These are phyloP conservation scores for Papilio elwesi DNA, from an alignment of 2,888 invertebrate species.

Conservation along the genomic window DNA sequence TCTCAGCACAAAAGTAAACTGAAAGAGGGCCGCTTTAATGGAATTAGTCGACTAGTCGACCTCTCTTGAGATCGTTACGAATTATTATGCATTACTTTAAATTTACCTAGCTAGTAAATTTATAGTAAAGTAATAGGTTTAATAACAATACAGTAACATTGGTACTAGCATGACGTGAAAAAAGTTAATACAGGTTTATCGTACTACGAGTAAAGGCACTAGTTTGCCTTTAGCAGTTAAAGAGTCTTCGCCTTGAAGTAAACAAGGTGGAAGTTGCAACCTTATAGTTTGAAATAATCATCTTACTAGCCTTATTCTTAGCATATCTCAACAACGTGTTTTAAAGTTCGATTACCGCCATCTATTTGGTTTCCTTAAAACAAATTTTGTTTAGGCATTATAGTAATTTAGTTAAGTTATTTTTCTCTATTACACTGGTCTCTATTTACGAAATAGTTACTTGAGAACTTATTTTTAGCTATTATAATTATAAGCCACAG, in stretches of 20 bases:
- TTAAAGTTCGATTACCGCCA: not conserved
- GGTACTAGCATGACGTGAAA: not conserved
- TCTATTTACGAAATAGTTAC: not conserved
- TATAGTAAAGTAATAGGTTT: not conserved
- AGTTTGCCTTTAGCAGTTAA: too few species aligned
- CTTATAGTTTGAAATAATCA: too few species aligned
- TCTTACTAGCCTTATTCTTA: too few species aligned
- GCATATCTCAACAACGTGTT: not conserved
- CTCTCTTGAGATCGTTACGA: conserved; percentile 8
- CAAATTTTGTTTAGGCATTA: not conserved
- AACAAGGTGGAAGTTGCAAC: too few species aligned
- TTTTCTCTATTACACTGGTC: too few species aligned
- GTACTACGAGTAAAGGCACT: too few species aligned
- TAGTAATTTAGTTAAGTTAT: too few species aligned
- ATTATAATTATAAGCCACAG: not conserved
- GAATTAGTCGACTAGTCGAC: conserved; percentile 7
- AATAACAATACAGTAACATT: not conserved
- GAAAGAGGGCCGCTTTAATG: conserved; percentile 6
- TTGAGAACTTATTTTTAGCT: not conserved
- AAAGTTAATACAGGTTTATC: not conserved
- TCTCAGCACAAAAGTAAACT: conserved; percentile 5
- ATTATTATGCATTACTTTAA: not conserved
- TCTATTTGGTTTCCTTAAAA: not conserved
- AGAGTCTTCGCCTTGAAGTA: too few species aligned
- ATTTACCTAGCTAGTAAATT: not conserved